Percentiles rank a stretch among this genome's conserved stretches.
Conservation (phyloP, 2,888 invertebrate species). For the Cerastis rubricosa region DNA sequence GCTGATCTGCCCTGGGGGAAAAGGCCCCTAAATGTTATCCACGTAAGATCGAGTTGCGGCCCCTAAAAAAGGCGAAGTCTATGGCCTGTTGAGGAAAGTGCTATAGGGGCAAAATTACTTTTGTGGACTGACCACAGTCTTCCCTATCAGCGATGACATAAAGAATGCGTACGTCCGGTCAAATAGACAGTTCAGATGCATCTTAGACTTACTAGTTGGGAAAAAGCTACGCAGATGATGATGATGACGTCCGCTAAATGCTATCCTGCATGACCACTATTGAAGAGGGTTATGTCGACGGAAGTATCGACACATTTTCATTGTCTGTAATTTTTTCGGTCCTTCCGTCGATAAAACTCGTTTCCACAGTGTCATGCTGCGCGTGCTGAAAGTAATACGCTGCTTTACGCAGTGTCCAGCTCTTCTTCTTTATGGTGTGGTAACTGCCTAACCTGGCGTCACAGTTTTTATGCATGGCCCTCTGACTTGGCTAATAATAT, state of each 20-base stretch:
- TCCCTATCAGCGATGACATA: not conserved
- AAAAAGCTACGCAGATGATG: not conserved
- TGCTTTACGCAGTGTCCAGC: not conserved
- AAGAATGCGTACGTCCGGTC: not conserved
- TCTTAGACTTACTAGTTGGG: not conserved
- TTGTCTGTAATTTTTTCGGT: too few species aligned
- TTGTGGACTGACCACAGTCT: not conserved
- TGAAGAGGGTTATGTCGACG: too few species aligned
- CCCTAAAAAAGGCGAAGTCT: not conserved
- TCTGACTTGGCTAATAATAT: too few species aligned
- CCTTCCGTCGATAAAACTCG: too few species aligned
- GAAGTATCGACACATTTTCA: too few species aligned
- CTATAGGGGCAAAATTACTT: too few species aligned
- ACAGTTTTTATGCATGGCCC: too few species aligned
- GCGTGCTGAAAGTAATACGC: not conserved
- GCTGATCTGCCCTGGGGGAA: constrained; percentile 33
- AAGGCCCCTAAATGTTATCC: constrained; percentile 2
- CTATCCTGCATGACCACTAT: too few species aligned
- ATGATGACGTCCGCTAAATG: not conserved
- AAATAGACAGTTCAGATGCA: not conserved
- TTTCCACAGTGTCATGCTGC: too few species aligned
- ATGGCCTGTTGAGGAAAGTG: too few species aligned
- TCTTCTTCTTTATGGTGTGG: too few species aligned
- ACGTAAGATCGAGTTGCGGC: not conserved
- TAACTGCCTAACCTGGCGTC: too few species aligned